phyloP scores from a whole-genome alignment of 2,113 vertebrate genomes.

The Saguinus imperator region DNA sequence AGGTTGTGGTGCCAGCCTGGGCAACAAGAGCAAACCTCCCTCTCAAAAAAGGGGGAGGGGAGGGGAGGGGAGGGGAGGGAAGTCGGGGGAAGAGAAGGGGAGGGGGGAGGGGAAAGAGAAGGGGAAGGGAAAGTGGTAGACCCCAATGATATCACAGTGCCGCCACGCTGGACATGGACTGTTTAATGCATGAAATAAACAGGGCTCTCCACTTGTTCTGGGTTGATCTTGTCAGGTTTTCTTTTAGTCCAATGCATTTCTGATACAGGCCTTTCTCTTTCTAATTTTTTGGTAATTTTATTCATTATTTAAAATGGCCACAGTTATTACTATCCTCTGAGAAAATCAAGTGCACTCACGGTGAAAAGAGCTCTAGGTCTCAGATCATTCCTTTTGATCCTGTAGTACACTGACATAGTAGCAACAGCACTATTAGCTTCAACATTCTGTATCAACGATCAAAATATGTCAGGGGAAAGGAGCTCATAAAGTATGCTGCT shows the following conservation, averaged over 20 bases:
- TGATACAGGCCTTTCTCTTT: background rate
- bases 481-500: background rate
- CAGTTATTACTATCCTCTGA: background rate
- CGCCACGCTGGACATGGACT: background rate
- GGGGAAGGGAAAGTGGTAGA: no score
- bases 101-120: no score
- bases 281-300: background rate
- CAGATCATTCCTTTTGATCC: background rate
- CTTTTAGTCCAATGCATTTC: background rate
- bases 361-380: background rate
- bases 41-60: no score
- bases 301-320: background rate
- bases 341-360: background rate
- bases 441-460: background rate
- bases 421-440: background rate
- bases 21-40: no score
- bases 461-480: background rate
- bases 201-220: background rate
- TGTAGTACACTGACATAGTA: fast-evolving
- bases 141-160: background rate
- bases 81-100: no score
- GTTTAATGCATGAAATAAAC: background rate
- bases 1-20: no score
- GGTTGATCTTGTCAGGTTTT: background rate
- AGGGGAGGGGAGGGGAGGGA: no score